Evolutionary conservation across 2,888 invertebrate species (phyloP), one percentile per base, ranked within the genome.

Genomic region (Dolichopus griseipennis): DNA sequence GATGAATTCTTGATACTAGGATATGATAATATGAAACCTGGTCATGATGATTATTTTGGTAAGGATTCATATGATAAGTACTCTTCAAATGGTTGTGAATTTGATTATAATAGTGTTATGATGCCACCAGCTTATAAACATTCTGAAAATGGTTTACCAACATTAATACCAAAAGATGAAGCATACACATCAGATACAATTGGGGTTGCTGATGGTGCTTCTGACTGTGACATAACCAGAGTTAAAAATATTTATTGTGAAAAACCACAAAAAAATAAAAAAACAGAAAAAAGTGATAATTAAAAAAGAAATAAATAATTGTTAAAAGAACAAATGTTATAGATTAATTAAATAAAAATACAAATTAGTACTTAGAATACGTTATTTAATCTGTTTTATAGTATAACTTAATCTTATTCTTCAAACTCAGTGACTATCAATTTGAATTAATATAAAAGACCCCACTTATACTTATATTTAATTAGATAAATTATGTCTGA

Each of bases 61-160:
- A 91, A 89, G 76, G 84, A 86, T 0, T 82, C 83, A 9, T 76
- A 79, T 37, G 78, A 80, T n/a, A 79, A 78, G 18, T 83, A 87
- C 0, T 82, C 85, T 65, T 86, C 84, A 41, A 90, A 83, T 75
- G 88, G 87, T 1, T 84, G 90, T 34, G 78, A 82, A 0, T 91
- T 91, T 74, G 91, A 91, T 77, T 91, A 88, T 77, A 82, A 80
- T 10, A 90, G 90, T 74, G 85, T 91, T 1, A 88, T 91, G 88
- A 91, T 91, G 75, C 91, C 91, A 73, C 85, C 87, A 64, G 83
- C 83, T 34, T 81, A 79, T 33, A 90, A 90, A 0, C 90, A 91
- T 75, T 86, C 89, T 0, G 86, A 84, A 74, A 88, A 90, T 77
- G 87, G 86, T 43, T 82, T 86, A 72, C 82, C 82, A 65, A 90